Evolutionary conservation across 2,888 invertebrate genomes (phyloP), one percentile per base, ranked within the genome.

Genomic region (Linnaemya tessellans): DNA sequence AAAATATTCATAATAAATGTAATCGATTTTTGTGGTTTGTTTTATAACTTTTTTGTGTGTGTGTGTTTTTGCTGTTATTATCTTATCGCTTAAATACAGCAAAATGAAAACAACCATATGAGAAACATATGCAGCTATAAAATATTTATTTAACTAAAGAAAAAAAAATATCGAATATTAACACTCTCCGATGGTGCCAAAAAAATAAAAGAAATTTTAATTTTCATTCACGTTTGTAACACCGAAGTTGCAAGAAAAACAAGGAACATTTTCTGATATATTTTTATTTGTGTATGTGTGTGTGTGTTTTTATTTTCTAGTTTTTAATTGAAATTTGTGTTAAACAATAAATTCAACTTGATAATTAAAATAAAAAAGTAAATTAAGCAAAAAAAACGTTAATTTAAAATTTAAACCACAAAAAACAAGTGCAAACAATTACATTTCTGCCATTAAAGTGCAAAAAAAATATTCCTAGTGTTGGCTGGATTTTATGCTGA

Each of bases 81-180:
- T 85, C 85, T 85, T 85, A 85, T 85, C 85, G 79, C 70, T 79
- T 67, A 85, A 85, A 77, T 65, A 65, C 38, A 82, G 62, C 46
- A 77, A 51, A 41, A 70, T 30, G 22, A 60, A 68, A 30, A 54
- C 51, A 51, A 41, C 13, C 62, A 70, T 68, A 68, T 62, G 60
- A 41, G 56, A 78, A 74, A 54, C 68, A 75, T 77, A 70, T 70
- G 64, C 18, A 70, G 25, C 18, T 54, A 64, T 41, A 38, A 68
- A 64, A 64, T 62, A 68, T 81, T 60, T 60, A 35, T 80, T 67
- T 46, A 64, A 56, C n/a, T 22, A 73, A 49, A 67, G 49, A 41
- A 65, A 30, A 62, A 49, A 51, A 49, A n/a, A n/a, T n/a, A n/a
- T n/a, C n/a, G n/a, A n/a, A n/a, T 77, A 51, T 43, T 43, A 18